These are phyloP conservation scores for Noctua janthina DNA, from an alignment of 2,888 invertebrate genomes.

Conservation along the genomic window DNA sequence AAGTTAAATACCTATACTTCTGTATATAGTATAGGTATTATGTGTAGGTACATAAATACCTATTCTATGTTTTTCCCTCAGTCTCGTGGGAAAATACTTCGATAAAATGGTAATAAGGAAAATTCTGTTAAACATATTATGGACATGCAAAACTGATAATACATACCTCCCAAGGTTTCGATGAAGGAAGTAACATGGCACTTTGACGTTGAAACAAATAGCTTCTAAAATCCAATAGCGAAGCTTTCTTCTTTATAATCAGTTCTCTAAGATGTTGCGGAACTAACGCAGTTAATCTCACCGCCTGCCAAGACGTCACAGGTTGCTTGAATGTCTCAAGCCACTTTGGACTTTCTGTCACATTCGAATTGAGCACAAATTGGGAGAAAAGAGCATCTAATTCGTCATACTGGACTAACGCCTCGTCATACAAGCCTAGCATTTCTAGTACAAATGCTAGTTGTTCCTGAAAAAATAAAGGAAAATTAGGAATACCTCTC, in stretches of 20 bases:
- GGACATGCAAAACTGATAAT: not conserved
- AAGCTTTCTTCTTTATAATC: constrained; percentile 90
- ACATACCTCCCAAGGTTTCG: constrained; percentile 95
- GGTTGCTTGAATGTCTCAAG: constrained; percentile 94
- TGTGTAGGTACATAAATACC: not conserved
- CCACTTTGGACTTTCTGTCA: constrained; percentile 96
- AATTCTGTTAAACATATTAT: not conserved
- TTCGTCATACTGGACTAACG: constrained; percentile 99
- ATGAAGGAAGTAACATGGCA: constrained; percentile 93
- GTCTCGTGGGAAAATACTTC: constrained; percentile 9
- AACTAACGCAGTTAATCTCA: constrained; percentile 92
- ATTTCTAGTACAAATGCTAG: constrained; percentile 98
- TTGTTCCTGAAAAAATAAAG: constrained; percentile 94
- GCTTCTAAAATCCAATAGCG: constrained; percentile 97
- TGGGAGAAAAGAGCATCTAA: constrained; percentile 99
- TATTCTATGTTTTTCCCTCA: not conserved
- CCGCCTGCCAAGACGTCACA: constrained; percentile 95
- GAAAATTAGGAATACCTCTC: not conserved
- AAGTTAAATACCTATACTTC: not conserved
- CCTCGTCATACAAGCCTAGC: constrained; percentile 97
- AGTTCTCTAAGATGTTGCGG: constrained; percentile 89
- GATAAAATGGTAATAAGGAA: not conserved
- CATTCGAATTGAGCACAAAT: constrained; percentile 98
- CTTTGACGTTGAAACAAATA: constrained; percentile 98
- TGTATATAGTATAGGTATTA: not conserved